A percentile compares a stretch with the other conserved stretches of the same genome.
Conservation (phyloP, 2,888 invertebrate species). For the Cephalotes varians region DNA sequence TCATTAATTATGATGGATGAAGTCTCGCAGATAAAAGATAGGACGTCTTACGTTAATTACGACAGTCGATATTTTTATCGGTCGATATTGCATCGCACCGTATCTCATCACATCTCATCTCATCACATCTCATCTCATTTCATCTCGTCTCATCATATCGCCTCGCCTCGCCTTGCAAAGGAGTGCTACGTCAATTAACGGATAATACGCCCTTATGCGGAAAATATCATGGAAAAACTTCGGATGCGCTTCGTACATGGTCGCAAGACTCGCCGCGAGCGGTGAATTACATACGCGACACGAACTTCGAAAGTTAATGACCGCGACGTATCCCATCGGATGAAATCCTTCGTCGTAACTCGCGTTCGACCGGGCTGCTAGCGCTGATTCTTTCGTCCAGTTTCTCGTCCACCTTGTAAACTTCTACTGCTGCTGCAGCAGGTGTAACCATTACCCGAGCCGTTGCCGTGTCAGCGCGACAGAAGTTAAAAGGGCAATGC, state of each 20-base stretch:
- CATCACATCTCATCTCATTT: background rate
- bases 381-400: slow-evolving; percentile 46
- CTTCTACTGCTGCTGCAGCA: slow-evolving; percentile 7
- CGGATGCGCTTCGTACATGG: background rate
- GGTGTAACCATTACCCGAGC: slow-evolving; percentile 39
- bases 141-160: background rate
- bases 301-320: slow-evolving; percentile 23
- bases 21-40: slow-evolving; percentile 5
- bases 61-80: slow-evolving; percentile 8
- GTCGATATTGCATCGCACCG: too few relatives aligned
- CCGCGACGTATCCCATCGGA: background rate
- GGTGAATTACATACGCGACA: slow-evolving; percentile 22
- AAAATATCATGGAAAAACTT: slow-evolving; percentile 9
- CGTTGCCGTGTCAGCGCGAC: slow-evolving; percentile 39
- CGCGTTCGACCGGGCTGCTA: slow-evolving; percentile 22
- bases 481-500: slow-evolving; percentile 41
- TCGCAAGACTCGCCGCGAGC: background rate
- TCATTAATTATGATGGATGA: slow-evolving; percentile 43
- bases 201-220: background rate
- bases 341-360: slow-evolving; percentile 41
- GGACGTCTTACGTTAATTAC: slow-evolving; percentile 27
- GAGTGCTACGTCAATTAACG: slow-evolving; percentile 29
- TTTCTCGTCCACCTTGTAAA: slow-evolving; percentile 44
- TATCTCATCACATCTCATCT: background rate
- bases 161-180: background rate